Base-by-base conservation (phyloP, 53 echinoderm and acorn worm genomes). In the Patiria pectinifera region DNA sequence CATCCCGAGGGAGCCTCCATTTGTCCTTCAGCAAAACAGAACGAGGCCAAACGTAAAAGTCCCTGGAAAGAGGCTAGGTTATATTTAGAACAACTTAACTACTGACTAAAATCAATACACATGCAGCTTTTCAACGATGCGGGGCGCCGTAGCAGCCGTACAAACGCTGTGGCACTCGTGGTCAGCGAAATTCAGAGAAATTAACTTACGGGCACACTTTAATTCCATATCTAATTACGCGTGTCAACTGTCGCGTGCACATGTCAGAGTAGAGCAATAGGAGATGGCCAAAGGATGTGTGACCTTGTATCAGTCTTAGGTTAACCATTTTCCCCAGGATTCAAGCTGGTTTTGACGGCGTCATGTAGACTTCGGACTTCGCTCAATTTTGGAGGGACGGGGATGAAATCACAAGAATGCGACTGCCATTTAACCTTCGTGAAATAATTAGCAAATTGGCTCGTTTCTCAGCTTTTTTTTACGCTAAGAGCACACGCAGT, bases 181-280 rank as follows among this genome's bases (percentile, higher is more conserved):
- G 24, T 10, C n/a, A 9, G 74, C 24, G 19, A n/a, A 74, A 74
- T 74, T 74, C 22, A 24, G 74, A 74, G 66, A 74, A 74, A 74
- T 74, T 74, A 74, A 74, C 74, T 24, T 21, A 74, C 74, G 74
- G 13, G 74, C 4, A 4, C 74, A 24, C 74, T 74, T 74, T 74
- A 74, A 74, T 22, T 74, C 24, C 24, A n/a, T 2, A 23, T 23
- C 18, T n/a, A 74, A 74, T 74, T 22, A 74, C n/a, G 23, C 74
- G 74, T 10, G 74, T 6, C 74, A 74, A 74, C 74, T 74, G 74
- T 74, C 74, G 74, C 74, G 74, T 74, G 74, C 74, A 74, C 74
- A 74, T 23, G 24, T 22, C 74, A 4, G 24, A 23, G 74, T 9
- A 4, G 69, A 24, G 74, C n/a, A 74, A 74, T 74, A 4, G 24